Evolutionary conservation across 1,140 invertebrate genomes (phyloP), one percentile per base, ranked within the genome.

Genomic region (Mycetomoellerius zeteki): DNA sequence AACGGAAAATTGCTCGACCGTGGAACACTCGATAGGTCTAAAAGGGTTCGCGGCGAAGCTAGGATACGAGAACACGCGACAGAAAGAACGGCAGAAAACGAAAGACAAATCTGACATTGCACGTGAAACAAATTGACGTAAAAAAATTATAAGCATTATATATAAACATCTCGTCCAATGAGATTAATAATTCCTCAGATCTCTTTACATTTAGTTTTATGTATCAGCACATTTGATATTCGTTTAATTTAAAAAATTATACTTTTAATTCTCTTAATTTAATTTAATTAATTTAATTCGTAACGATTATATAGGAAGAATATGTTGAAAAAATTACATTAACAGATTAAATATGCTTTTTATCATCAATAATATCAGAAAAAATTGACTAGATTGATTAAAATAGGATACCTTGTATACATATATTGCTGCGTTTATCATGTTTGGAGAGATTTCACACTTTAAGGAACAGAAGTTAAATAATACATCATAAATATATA

Each of bases 1-100:
- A 88, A 88, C 88, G 88, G 47, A 69, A 86, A 89, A 86, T 88
- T 75, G 81, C 60, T 88, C 87, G 88, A 62, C 67, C 56, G 69
- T 89, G 47, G 88, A 80, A 86, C 82, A 52, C 47, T 60, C 73
- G 65, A 86, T 86, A 78, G 47, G 67, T 75, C 86, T 58, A 67
- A 85, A 89, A 89, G 67, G 43, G 73, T 50, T 58, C 69, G 16
- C 27, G 30, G 58, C 7, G 37, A 73, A 56, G 14, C 16, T 16
- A 43, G 27, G 43, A 81, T 72, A 33, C 33, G 75, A 64, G 37
- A 27, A 64, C 75, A 8, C 37, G 75, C 37, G 65, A 71, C 58
- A 58, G 50, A 4, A 71, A 81, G 24, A 71, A 81, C 5, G 21
- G 7, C 10, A 56, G 50, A 21, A 30, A 81, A 71, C 52, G 50